A percentile compares a stretch with the other conserved stretches of the same genome.
phyloP scores from a whole-genome alignment of 2,888 invertebrate genomes.

The Acleris sparsana region DNA sequence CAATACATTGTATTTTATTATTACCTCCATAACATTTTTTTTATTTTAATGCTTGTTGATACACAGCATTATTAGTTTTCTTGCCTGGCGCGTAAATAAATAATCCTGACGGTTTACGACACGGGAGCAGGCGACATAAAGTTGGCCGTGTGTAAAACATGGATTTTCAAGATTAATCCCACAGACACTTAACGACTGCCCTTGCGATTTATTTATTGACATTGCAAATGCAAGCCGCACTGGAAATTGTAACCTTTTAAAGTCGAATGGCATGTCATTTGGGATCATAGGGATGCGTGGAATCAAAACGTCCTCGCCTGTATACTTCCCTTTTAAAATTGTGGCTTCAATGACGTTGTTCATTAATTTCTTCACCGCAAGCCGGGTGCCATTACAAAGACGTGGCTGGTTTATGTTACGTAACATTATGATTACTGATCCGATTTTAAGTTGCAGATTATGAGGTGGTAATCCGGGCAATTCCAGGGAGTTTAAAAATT shows the following conservation, averaged over 20 bases:
- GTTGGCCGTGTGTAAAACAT: too few species aligned
- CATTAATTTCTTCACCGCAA: constrained; percentile 40
- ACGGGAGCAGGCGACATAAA: too few species aligned
- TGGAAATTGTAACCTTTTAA: background rate
- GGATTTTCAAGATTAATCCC: too few species aligned
- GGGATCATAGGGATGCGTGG: constrained; percentile 43
- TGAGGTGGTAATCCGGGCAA: constrained; percentile 27
- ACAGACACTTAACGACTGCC: too few species aligned
- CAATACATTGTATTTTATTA: too few species aligned
- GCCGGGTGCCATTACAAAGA: constrained; percentile 40
- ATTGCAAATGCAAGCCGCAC: constrained; percentile 40
- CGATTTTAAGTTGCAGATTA: constrained; percentile 18
- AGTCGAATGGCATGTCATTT: constrained; percentile 32
- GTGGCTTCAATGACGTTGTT: constrained; percentile 39
- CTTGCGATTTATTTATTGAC: constrained; percentile 3
- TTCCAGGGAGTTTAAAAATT: constrained; percentile 27
- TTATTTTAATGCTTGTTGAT: too few species aligned
- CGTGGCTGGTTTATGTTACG: constrained; percentile 43
- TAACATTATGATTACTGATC: constrained; percentile 39
- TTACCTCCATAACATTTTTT: too few species aligned
- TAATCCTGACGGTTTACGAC: too few species aligned
- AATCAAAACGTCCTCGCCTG: constrained; percentile 34
- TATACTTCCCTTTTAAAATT: constrained; percentile 36
- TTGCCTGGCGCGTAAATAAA: too few species aligned
- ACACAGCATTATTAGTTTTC: too few species aligned